Conservation (phyloP, 2,113 vertebrate genomes). For the Ciconia stormi region DNA sequence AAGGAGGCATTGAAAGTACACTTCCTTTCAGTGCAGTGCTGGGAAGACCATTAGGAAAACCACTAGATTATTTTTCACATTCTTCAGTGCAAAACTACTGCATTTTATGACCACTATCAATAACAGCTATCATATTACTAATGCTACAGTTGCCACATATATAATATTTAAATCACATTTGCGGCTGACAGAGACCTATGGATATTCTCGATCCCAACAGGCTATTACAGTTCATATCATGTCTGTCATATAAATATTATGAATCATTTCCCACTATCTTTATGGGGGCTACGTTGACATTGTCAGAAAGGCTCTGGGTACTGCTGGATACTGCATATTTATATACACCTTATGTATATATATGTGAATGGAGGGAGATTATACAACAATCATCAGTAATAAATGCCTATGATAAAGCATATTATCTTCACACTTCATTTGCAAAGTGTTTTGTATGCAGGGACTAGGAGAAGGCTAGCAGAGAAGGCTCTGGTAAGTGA, state of each 20-base stretch:
- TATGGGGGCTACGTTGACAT: slow-evolving; percentile 64
- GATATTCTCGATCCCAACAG: slow-evolving; percentile 74
- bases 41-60: slow-evolving; percentile 27
- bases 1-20: background rate
- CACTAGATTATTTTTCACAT: slow-evolving; percentile 34
- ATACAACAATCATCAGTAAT: slow-evolving; percentile 36
- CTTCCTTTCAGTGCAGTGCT: background rate
- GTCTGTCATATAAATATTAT: slow-evolving; percentile 79
- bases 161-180: slow-evolving; percentile 75
- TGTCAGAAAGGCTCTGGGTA: slow-evolving; percentile 16
- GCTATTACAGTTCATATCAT: slow-evolving; percentile 72
- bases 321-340: slow-evolving; percentile 17
- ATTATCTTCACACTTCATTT: slow-evolving; percentile 56
- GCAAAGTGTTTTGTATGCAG: slow-evolving; percentile 40
- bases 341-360: slow-evolving; percentile 39
- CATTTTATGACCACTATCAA: slow-evolving; percentile 66
- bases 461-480: background rate
- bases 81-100: slow-evolving; percentile 37
- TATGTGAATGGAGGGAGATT: slow-evolving; percentile 42
- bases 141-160: slow-evolving; percentile 61
- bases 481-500: background rate
- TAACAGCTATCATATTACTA: slow-evolving; percentile 50
- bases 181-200: slow-evolving; percentile 70
- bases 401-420: slow-evolving; percentile 61
- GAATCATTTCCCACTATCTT: slow-evolving; percentile 75